Evolutionary conservation across 2,113 vertebrate genomes (phyloP), one percentile per base, ranked within the genome.

Genomic region (Chionis minor): DNA sequence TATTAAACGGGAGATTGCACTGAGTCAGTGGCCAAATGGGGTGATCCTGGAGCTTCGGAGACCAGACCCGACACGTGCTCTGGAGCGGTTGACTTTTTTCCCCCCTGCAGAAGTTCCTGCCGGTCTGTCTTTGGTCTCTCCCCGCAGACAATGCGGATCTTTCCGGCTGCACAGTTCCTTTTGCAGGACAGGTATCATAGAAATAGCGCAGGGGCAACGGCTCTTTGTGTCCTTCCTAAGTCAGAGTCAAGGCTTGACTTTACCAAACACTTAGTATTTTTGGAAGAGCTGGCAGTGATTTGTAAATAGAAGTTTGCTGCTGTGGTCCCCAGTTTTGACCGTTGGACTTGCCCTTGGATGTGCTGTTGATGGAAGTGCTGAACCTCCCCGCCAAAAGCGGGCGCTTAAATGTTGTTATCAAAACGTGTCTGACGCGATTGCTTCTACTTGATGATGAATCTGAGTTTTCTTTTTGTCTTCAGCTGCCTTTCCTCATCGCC

Each of bases 401-500:
- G 42, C 12, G 0, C 40, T 33, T 24, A 26, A 51, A 4, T 6
- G 4, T 3, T 40, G 30, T n/a, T 58, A 7, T 16, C 38, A 2
- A 40, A 69, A 27, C 4, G 6, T 8, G 4, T 14, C 26, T 72
- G 40, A 14, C 1, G 1, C 40, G 24, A 9, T 28, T 14, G 1
- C 65, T 52, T 47, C 26, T 69, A 4, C 12, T 22, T 11, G n/a
- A 6, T 33, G 26, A 14, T 38, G 42, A 75, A 28, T 24, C 16
- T 22, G 8, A 27, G 2, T 54, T 74, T 44, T 78, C 61, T 94
- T 81, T 90, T 52, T 75, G 44, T 26, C 24, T 56, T 70, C 82
- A 99, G 99, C 99, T 93, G 99, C 99, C 66, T 98, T 99, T 96
- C 98, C 98, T 77, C 99, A 99, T 86, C 98, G 99, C 19, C 97